phyloP scores from a whole-genome alignment of 2,888 invertebrate genomes.

The Acanthopleura granulata region DNA sequence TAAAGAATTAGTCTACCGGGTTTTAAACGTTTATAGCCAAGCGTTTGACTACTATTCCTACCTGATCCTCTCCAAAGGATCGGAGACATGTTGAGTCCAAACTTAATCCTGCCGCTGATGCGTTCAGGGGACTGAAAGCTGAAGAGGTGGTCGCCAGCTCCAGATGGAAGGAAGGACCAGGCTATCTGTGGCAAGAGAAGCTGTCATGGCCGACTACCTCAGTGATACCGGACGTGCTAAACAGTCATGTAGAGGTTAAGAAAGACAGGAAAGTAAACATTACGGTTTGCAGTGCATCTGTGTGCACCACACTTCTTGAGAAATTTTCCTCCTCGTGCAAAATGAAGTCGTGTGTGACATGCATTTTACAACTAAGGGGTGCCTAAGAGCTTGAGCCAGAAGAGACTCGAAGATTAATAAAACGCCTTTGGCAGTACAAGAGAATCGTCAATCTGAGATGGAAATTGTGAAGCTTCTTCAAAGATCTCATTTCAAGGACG shows the following conservation, averaged over 20 bases:
- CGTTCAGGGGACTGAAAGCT: slow-evolving; percentile 3
- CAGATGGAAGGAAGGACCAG: slow-evolving; percentile 20
- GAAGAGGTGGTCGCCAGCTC: slow-evolving; percentile 5
- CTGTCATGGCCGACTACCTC: slow-evolving; percentile 11
- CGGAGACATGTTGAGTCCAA: too few relatives aligned
- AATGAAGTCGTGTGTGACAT: slow-evolving; percentile 12
- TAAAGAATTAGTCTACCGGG: too few relatives aligned
- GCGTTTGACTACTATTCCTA: too few relatives aligned
- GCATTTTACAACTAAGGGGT: background rate
- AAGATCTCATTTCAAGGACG: too few relatives aligned
- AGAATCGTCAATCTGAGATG: too few relatives aligned
- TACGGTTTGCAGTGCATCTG: background rate
- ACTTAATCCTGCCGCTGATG: too few relatives aligned
- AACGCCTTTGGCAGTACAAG: too few relatives aligned
- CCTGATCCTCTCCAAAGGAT: too few relatives aligned
- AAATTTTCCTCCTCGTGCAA: background rate
- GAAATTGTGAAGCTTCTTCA: too few relatives aligned
- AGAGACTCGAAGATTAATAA: too few relatives aligned
- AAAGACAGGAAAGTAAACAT: background rate
- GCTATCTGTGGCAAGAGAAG: background rate
- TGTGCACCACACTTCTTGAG: background rate
- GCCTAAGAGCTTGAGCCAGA: too few relatives aligned
- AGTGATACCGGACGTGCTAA: background rate
- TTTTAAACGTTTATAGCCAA: too few relatives aligned
- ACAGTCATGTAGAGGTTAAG: slow-evolving; percentile 17